These are phyloP conservation scores for Drosophila persimilis DNA, from an alignment of 1,140 invertebrate species.

Conservation along the genomic window DNA sequence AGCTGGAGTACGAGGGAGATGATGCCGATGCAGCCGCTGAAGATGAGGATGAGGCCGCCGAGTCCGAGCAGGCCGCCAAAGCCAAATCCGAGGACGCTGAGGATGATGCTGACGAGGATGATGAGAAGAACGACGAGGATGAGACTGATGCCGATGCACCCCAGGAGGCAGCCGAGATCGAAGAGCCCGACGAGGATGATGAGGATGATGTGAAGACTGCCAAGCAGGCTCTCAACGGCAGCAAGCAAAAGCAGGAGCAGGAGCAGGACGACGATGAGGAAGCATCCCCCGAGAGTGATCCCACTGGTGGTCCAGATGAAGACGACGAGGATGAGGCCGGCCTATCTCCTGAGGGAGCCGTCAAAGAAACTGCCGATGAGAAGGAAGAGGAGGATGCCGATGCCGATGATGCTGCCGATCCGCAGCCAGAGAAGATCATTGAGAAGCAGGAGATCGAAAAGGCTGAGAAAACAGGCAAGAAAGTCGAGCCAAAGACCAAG, in stretches of 20 bases:
- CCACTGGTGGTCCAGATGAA: slow-evolving; percentile 1
- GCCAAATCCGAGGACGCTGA: slow-evolving; percentile 8
- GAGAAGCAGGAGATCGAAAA: slow-evolving; percentile 53
- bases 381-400: slow-evolving; percentile 35
- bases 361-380: slow-evolving; percentile 27
- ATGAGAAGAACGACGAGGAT: slow-evolving; percentile 31
- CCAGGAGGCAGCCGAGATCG: slow-evolving; percentile 50
- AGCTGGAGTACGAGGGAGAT: slow-evolving; percentile 64
- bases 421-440: slow-evolving; percentile 18
- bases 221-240: slow-evolving; percentile 59
- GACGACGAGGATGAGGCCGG: slow-evolving; percentile 15
- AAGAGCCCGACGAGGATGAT: slow-evolving; percentile 63
- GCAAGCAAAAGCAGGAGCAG: slow-evolving; percentile 27
- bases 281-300: too few relatives aligned
- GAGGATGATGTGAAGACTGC: slow-evolving; percentile 21
- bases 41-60: slow-evolving; percentile 30
- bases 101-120: slow-evolving; percentile 8
- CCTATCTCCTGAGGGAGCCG: slow-evolving; percentile 14
- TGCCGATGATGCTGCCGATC: neutral
- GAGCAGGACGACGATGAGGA: slow-evolving; percentile 1
- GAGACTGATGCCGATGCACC: slow-evolving; percentile 44
- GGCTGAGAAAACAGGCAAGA: slow-evolving; percentile 36
- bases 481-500: slow-evolving; percentile 4
- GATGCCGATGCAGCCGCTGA: slow-evolving; percentile 8
- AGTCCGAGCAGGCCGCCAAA: slow-evolving; percentile 20